Percentiles rank a stretch among this genome's conserved stretches.
These are phyloP conservation scores for Tethya wilhelma DNA, from an alignment of 37 sponge, comb jelly and placozoan genomes.

Conservation along the genomic window DNA sequence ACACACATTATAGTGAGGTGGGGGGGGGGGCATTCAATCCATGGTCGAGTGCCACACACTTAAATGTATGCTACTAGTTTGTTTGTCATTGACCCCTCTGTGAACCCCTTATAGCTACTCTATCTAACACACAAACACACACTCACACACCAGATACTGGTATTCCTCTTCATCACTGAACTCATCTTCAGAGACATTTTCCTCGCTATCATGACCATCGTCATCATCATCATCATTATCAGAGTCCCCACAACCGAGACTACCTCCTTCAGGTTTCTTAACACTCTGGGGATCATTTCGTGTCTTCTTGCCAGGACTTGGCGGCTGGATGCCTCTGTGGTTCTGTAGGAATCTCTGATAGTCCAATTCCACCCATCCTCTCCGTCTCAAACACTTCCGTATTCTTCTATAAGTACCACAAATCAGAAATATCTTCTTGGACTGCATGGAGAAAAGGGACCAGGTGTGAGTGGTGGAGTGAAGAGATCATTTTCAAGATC, in stretches of 20 bases:
- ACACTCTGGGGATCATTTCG: too few relatives aligned
- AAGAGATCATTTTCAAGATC: background rate
- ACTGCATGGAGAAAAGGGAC: constrained; percentile 20
- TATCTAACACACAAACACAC: background rate
- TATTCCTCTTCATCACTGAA: constrained; percentile 86
- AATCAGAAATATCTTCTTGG: constrained; percentile 81
- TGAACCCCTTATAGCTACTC: background rate
- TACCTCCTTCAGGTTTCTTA: background rate
- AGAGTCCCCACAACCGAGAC: constrained; percentile 6
- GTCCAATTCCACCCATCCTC: constrained; percentile 94
- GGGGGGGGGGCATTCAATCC: background rate
- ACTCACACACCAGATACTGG: constrained; percentile 55
- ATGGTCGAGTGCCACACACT: too few relatives aligned
- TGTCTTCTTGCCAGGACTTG: too few relatives aligned
- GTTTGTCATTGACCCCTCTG: background rate
- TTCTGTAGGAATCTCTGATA: constrained; percentile 17
- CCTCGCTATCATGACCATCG: constrained; percentile 22
- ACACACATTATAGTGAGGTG: background rate
- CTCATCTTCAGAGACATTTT: constrained; percentile 56
- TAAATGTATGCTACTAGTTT: background rate
- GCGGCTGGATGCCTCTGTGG: background rate
- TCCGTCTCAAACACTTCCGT: constrained; percentile 59
- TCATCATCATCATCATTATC: constrained; percentile 41
- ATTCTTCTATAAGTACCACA: constrained; percentile 80
- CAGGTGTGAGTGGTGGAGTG: background rate